Evolutionary conservation across 2,888 invertebrate genomes (phyloP), one percentile per base, ranked within the genome.

Genomic region (Pammene fasciana): DNA sequence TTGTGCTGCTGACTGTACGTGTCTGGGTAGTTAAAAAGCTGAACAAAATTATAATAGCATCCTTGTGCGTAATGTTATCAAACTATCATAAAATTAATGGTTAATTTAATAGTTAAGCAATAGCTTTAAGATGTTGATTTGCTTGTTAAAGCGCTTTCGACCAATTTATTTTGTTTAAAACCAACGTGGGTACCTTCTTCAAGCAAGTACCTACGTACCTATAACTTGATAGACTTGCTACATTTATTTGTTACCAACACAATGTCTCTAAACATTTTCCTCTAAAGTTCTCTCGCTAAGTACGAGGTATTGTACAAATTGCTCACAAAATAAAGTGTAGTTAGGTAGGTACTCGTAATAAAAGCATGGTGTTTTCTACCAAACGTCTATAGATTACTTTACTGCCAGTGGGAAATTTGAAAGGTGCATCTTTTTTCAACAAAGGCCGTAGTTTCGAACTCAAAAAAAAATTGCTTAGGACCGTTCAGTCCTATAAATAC

Each of bases 331-430:
- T 48, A 48, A 60, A 16, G 16, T n/a, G n/a, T n/a, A n/a, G n/a
- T n/a, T n/a, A n/a, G n/a, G n/a, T n/a, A n/a, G 16, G 48, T 60
- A 36, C 38, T 18, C 61, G 48, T 50, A 48, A 48, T 52, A 52
- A 62, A 52, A 13, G 50, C 50, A 52, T 52, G 62, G 52, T 26
- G 36, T 52, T 18, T 50, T 62, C 64, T 62, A 52, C 43, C 43
- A 65, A 65, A 55, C 11, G 34, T 55, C 64, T 34, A 16, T 55
- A 45, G 34, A 54, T 45, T 16, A 34, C 43, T n/a, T 59, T 36
- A 48, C 60, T 75, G 74, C 71, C 83, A 83, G 82, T 90, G 89
- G 88, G 90, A 90, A 90, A 82, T 85, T 86, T 72, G 76, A 89
- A 90, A 90, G 88, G 89, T 89, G 89, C 84, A 84, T 82, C 81